Evolutionary conservation across 2,888 invertebrate species (phyloP).

Genomic region (Merodon equestris): DNA sequence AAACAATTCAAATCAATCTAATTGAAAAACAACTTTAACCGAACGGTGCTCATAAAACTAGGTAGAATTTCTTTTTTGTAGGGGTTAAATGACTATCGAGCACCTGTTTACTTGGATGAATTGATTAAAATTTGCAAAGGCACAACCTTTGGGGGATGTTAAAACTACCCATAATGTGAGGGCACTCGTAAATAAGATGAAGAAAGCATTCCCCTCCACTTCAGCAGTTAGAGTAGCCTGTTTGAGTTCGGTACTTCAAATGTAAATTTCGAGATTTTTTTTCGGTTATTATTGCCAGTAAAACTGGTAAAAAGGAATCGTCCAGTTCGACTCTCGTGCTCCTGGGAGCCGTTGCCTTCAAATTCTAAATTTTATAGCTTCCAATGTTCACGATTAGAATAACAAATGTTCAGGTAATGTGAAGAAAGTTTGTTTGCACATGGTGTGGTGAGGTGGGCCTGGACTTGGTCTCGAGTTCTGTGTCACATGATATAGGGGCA

Average conservation of each 20-base stretch:
- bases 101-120: conserved; percentile 50
- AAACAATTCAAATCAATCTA: conserved; percentile 60
- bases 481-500: too few species aligned
- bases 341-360: conserved; percentile 60
- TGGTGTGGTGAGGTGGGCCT: too few species aligned
- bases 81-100: conserved; percentile 53
- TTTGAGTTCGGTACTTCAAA: conserved; percentile 55
- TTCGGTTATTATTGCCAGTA: too few species aligned
- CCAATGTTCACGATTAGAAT: conserved; percentile 62
- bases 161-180: background rate
- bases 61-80: conserved; percentile 19
- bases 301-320: background rate
- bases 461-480: too few species aligned
- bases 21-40: conserved; percentile 44
- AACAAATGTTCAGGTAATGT: conserved; percentile 50
- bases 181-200: too few species aligned
- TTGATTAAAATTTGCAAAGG: conserved; percentile 54
- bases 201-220: too few species aligned
- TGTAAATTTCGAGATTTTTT: conserved; percentile 44
- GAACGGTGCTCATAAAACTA: conserved; percentile 53
- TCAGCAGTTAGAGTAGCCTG: background rate
- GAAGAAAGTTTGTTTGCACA: conserved; percentile 19
- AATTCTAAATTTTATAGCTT: conserved; percentile 66
- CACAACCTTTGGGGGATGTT: conserved; percentile 10
- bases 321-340: conserved; percentile 25